Percentiles rank a stretch among this genome's conserved stretches.
These are phyloP conservation scores for Callimorpha dominula DNA, from an alignment of 2,888 invertebrate species.

Conservation along the genomic window DNA sequence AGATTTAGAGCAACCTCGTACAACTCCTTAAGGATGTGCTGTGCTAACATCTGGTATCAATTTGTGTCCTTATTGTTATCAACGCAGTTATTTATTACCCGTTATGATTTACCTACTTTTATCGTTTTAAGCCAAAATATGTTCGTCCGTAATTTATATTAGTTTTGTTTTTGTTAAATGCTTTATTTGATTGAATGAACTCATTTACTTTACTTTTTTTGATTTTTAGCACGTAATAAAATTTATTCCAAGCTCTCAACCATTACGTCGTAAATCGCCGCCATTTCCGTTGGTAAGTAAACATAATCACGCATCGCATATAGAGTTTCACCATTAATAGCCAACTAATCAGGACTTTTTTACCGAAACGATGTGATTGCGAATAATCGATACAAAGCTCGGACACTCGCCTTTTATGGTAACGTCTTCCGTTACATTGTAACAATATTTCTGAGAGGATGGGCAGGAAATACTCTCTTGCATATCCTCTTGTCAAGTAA, in stretches of 20 bases:
- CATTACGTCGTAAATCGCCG: conserved; percentile 12
- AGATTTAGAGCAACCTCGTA: no score
- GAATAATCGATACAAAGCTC: conserved; percentile 50
- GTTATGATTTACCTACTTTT: no score
- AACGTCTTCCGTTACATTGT: conserved; percentile 11
- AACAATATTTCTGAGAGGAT: not conserved
- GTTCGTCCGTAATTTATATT: not conserved
- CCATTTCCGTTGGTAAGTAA: conserved; percentile 39
- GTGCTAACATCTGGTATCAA: no score
- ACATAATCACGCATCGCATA: conserved; percentile 40
- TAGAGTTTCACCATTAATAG: conserved; percentile 49
- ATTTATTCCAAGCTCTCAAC: not conserved
- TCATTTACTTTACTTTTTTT: not conserved
- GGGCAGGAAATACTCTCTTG: conserved; percentile 1
- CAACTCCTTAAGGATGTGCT: no score
- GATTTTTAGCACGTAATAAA: not conserved
- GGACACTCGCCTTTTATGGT: conserved; percentile 21
- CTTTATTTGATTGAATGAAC: not conserved
- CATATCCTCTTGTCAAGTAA: not conserved
- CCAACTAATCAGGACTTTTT: conserved; percentile 44
- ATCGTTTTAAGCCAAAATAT: no score
- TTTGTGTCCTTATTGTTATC: no score
- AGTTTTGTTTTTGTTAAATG: no score
- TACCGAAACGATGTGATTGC: conserved; percentile 41
- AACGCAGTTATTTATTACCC: no score